Evolutionary conservation across 1,140 invertebrate species (phyloP).

Genomic region (Mercenaria mercenaria): DNA sequence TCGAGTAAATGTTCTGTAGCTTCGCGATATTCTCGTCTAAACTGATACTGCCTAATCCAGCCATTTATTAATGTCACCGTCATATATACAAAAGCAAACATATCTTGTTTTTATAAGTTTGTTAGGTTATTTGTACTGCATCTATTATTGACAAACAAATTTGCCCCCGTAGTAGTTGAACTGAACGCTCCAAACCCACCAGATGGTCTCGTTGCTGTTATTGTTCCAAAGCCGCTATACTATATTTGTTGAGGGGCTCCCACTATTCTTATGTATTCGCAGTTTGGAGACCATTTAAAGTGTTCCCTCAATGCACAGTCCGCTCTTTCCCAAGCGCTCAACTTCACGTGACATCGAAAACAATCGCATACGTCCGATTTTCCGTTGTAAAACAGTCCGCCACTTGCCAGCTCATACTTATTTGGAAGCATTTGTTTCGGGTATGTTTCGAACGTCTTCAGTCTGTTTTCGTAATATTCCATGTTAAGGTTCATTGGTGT

Average conservation of each 20-base stretch:
- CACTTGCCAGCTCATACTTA: background rate
- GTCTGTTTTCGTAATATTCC: background rate
- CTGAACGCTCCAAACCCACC: too few relatives aligned
- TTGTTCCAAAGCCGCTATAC: too few relatives aligned
- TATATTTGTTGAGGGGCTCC: background rate
- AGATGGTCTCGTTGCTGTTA: too few relatives aligned
- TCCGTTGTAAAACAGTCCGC: constrained; percentile 23
- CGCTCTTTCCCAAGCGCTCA: background rate
- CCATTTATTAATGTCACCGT: too few relatives aligned
- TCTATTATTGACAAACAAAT: too few relatives aligned
- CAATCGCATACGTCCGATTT: background rate
- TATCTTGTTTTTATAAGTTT: too few relatives aligned
- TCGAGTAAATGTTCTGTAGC: too few relatives aligned
- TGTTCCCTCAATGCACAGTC: background rate
- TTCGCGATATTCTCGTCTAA: too few relatives aligned
- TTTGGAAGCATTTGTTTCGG: constrained; percentile 16
- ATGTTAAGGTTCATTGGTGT: background rate
- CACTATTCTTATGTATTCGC: background rate
- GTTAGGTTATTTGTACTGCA: too few relatives aligned
- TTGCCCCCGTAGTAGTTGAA: too few relatives aligned
- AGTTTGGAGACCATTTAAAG: background rate
- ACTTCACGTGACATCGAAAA: background rate
- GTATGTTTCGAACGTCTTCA: background rate
- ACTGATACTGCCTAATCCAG: too few relatives aligned
- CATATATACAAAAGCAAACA: too few relatives aligned